Conservation (phyloP, 2,888 invertebrate genomes). For the Eueremaeus valkanovi region DNA sequence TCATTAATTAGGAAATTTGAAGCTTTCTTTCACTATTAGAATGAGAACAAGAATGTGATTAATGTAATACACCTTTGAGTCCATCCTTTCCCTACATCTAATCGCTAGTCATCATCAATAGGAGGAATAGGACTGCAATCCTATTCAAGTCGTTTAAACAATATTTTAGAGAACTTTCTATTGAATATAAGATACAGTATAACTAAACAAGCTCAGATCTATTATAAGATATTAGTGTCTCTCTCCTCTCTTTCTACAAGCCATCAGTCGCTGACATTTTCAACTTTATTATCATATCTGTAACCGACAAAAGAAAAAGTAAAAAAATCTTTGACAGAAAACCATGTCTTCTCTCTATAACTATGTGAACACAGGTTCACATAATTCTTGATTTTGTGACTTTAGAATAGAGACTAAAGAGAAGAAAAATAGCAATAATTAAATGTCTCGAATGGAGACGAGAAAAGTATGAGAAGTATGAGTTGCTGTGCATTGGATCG, state of each 20-base stretch:
- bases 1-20: background rate
- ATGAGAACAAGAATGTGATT: no score
- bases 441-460: constrained; percentile 3
- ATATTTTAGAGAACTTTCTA: background rate
- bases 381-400: background rate
- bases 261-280: background rate
- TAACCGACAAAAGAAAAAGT: background rate
- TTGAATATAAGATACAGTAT: background rate
- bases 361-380: background rate
- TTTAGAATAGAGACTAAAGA: background rate
- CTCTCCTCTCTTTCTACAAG: background rate
- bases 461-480: background rate
- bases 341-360: background rate
- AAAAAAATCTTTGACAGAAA: background rate
- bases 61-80: no score
- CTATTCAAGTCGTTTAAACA: background rate
- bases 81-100: no score
- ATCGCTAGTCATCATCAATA: no score
- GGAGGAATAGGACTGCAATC: no score
- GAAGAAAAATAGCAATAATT: background rate
- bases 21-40: background rate
- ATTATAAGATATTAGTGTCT: background rate
- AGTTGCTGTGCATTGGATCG: background rate
- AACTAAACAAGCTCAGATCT: background rate
- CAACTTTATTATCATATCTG: background rate